phyloP scores from a whole-genome alignment of 2,797 vertebrate genomes.

The Danio aesculapii region DNA sequence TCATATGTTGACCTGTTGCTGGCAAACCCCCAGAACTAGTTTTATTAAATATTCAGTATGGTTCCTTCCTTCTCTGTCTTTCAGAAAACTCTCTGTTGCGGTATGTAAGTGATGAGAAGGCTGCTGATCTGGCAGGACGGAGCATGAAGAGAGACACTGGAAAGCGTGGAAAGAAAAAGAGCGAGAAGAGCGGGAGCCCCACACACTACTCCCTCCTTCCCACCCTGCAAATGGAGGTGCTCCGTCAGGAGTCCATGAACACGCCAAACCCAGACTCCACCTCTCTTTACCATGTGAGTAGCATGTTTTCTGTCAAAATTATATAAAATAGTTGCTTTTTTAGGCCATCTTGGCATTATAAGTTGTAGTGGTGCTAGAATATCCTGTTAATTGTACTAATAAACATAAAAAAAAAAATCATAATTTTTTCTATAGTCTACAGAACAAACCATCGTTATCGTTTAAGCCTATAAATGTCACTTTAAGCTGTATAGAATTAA shows the following conservation, averaged over 20 bases:
- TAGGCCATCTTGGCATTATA: background rate
- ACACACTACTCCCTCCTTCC: slow-evolving; percentile 92
- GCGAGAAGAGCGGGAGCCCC: slow-evolving; percentile 94
- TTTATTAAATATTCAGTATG: background rate
- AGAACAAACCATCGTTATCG: too few relatives aligned
- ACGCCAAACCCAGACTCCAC: slow-evolving; percentile 76
- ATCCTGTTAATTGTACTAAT: too few relatives aligned
- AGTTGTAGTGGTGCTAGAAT: background rate
- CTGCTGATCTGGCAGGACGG: slow-evolving; percentile 86
- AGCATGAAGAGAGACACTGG: slow-evolving; percentile 91
- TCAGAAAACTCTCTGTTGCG: slow-evolving; percentile 89
- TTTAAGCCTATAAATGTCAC: too few relatives aligned
- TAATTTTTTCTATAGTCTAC: too few relatives aligned
- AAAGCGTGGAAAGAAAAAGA: slow-evolving; percentile 93
- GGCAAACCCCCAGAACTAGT: background rate
- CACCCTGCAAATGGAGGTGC: slow-evolving; percentile 90
- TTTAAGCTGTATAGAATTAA: too few relatives aligned
- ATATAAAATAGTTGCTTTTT: background rate
- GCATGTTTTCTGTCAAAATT: background rate
- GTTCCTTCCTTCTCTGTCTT: slow-evolving; percentile 13
- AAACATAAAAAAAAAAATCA: too few relatives aligned
- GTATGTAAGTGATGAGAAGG: slow-evolving; percentile 93
- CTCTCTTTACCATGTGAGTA: slow-evolving; percentile 78
- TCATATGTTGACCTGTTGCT: too few relatives aligned
- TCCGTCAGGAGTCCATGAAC: slow-evolving; percentile 84